These are phyloP conservation scores for Aplochiton taeniatus DNA, from an alignment of 2,797 vertebrate species.

Conservation along the genomic window DNA sequence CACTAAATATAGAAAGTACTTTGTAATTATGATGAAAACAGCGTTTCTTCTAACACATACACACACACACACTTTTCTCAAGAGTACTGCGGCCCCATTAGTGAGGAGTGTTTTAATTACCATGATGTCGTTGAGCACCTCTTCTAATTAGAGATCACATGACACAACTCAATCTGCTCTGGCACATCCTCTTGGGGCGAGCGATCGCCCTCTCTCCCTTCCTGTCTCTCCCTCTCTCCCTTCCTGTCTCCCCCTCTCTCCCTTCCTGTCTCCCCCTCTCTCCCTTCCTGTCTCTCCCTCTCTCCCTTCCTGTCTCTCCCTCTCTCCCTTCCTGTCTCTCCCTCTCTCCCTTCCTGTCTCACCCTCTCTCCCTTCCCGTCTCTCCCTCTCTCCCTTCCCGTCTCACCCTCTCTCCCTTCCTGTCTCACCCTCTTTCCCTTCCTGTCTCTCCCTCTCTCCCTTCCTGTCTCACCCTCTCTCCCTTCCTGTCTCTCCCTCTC, in stretches of 20 bases:
- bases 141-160: slow-evolving; percentile 48
- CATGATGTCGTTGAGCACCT: slow-evolving; percentile 45
- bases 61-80: slow-evolving; percentile 24
- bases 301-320: slow-evolving; percentile 8
- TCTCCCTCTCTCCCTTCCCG: not conserved
- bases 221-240: slow-evolving; percentile 4
- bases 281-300: not conserved
- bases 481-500: not conserved
- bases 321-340: not conserved
- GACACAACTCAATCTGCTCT: slow-evolving; percentile 21
- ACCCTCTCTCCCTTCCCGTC: not conserved
- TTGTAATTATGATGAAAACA: no score
- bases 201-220: slow-evolving; percentile 2
- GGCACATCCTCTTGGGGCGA: slow-evolving; percentile 30
- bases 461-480: no score
- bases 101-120: slow-evolving; percentile 60
- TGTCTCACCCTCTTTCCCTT: not conserved
- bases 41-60: not conserved
- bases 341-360: not conserved
- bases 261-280: not conserved
- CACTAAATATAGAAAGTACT: no score
- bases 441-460: not conserved
- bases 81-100: slow-evolving; percentile 44
- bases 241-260: slow-evolving; percentile 2
- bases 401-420: not conserved